phyloP scores from a whole-genome alignment of 2,797 vertebrate genomes.

The Sebastes itinus region DNA sequence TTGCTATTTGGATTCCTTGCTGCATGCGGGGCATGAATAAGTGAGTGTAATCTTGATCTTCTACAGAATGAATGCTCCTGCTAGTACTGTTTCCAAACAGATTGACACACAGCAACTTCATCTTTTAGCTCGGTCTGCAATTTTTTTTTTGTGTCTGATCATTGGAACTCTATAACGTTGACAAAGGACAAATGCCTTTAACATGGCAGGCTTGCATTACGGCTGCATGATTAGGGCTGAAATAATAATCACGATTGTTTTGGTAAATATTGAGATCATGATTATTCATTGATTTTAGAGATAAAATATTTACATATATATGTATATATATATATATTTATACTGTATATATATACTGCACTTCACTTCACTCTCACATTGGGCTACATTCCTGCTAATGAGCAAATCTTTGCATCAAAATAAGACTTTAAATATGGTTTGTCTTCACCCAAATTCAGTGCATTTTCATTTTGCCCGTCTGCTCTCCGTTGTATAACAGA shows the following conservation, averaged over 20 bases:
- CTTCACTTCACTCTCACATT: too few relatives aligned
- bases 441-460: too few relatives aligned
- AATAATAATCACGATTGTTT: background rate
- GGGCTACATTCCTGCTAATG: too few relatives aligned
- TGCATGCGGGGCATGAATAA: constrained; percentile 63
- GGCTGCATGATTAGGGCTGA: background rate
- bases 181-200: background rate
- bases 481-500: too few relatives aligned
- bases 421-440: too few relatives aligned
- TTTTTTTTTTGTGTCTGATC: background rate
- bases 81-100: constrained; percentile 39
- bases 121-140: constrained; percentile 16
- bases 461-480: too few relatives aligned
- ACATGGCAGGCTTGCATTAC: background rate
- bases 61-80: constrained; percentile 53
- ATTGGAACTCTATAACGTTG: background rate
- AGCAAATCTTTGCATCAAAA: too few relatives aligned
- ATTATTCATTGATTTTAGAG: background rate
- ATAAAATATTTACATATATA: too few relatives aligned
- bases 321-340: too few relatives aligned
- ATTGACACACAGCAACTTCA: constrained; percentile 14
- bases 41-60: constrained; percentile 67
- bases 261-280: background rate
- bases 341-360: too few relatives aligned
- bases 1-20: constrained; percentile 73